These are phyloP conservation scores for Ammodytes dubius DNA, from an alignment of 2,113 vertebrate species.

Conservation along the genomic window DNA sequence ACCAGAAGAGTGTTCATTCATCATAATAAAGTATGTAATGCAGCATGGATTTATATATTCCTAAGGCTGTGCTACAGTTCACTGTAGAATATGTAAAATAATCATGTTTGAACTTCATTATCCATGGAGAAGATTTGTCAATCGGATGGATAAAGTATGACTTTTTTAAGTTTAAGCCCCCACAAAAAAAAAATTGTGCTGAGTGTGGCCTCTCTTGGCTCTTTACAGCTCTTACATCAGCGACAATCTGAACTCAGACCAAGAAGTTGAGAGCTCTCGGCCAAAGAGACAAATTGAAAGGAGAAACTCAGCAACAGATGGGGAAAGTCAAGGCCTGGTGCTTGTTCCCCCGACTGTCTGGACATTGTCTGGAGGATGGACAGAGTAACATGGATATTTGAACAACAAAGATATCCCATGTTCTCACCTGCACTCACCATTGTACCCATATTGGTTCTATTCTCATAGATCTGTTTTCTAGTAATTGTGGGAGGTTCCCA, in stretches of 20 bases:
- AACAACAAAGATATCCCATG: background rate
- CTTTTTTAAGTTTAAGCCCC: background rate
- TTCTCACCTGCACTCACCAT: background rate
- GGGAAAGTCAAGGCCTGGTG: background rate
- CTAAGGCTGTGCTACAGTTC: too few relatives aligned
- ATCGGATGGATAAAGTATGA: background rate
- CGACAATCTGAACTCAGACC: slow-evolving; percentile 18
- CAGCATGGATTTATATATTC: too few relatives aligned
- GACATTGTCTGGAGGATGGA: background rate
- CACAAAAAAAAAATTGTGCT: background rate
- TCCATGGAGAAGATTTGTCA: too few relatives aligned
- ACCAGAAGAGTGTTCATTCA: background rate
- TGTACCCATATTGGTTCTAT: background rate
- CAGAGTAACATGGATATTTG: background rate
- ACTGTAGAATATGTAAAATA: too few relatives aligned
- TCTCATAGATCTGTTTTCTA: background rate
- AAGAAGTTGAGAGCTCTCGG: slow-evolving; percentile 4
- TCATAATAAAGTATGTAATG: too few relatives aligned
- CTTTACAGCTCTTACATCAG: background rate
- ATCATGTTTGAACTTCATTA: too few relatives aligned
- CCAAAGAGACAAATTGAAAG: slow-evolving; percentile 13
- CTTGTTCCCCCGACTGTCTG: background rate
- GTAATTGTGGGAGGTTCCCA: background rate
- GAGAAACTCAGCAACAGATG: background rate
- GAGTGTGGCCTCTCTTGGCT: background rate